Percentiles rank a stretch among this genome's conserved stretches.
phyloP scores from a whole-genome alignment of 2,113 vertebrate genomes.

The Brachyistius frenatus region DNA sequence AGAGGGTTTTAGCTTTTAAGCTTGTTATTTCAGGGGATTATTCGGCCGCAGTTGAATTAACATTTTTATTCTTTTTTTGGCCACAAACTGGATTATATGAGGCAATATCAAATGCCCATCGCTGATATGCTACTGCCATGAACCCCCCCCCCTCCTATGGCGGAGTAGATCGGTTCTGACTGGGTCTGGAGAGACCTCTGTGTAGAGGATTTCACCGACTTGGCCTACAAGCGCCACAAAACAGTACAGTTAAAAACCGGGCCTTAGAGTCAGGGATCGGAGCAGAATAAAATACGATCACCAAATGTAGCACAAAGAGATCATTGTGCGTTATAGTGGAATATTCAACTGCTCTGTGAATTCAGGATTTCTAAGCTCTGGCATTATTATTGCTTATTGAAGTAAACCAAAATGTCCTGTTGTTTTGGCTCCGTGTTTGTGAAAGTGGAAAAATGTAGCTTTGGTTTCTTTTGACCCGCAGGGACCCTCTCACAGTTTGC shows the following conservation, averaged over 20 bases:
- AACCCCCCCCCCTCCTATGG: slow-evolving; percentile 46
- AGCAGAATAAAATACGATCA: slow-evolving; percentile 55
- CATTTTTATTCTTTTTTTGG: slow-evolving; percentile 84
- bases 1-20: slow-evolving; percentile 85
- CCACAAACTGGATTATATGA: slow-evolving; percentile 84
- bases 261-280: slow-evolving; percentile 43
- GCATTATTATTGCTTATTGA: slow-evolving; percentile 38
- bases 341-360: slow-evolving; percentile 35
- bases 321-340: slow-evolving; percentile 43
- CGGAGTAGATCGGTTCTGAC: slow-evolving; percentile 56
- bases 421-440: slow-evolving; percentile 46
- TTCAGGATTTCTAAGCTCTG: slow-evolving; percentile 31
- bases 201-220: slow-evolving; percentile 71
- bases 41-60: slow-evolving; percentile 81
- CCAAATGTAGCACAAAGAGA: slow-evolving; percentile 64
- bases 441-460: slow-evolving; percentile 35
- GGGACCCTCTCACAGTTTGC: slow-evolving; percentile 49
- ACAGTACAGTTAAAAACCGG: slow-evolving; percentile 41
- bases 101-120: slow-evolving; percentile 80
- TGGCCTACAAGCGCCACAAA: slow-evolving; percentile 48
- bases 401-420: slow-evolving; percentile 29
- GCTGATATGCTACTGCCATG: slow-evolving; percentile 73
- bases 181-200: slow-evolving; percentile 60
- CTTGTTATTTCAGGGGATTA: slow-evolving; percentile 87
- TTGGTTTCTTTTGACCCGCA: slow-evolving; percentile 54